Evolutionary conservation across 2,888 invertebrate genomes (phyloP).

Genomic region (Schizotus pectinicornis): DNA sequence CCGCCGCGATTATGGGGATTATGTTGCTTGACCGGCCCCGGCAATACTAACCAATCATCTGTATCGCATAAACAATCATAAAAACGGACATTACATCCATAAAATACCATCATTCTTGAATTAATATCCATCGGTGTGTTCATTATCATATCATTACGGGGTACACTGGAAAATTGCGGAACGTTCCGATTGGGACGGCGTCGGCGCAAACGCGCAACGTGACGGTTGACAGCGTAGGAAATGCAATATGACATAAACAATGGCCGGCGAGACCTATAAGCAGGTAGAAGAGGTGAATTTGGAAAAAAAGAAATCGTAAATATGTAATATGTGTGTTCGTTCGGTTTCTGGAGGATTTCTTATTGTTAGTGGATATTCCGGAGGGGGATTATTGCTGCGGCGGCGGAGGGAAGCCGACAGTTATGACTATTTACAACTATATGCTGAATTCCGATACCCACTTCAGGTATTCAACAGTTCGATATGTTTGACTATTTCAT

Average conservation of each 20-base stretch:
- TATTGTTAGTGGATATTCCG: conserved; percentile 43
- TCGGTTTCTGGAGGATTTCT: conserved; percentile 48
- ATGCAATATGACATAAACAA: conserved; percentile 46
- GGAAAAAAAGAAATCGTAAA: conserved; percentile 50
- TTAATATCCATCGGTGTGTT: conserved; percentile 53
- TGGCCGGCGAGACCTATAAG: conserved; percentile 34
- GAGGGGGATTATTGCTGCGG: conserved; percentile 43
- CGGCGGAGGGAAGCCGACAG: conserved; percentile 46
- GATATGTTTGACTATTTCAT: conserved; percentile 31
- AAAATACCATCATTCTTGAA: conserved; percentile 58
- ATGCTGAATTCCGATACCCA: conserved; percentile 45
- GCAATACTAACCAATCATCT: conserved; percentile 60
- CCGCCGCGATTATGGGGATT: conserved; percentile 37
- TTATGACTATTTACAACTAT: conserved; percentile 53
- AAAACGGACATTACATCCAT: conserved; percentile 58
- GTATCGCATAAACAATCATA: conserved; percentile 60
- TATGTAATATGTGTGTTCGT: conserved; percentile 54
- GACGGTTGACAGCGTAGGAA: conserved; percentile 40
- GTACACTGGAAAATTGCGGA: conserved; percentile 35
- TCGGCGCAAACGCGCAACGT: background rate
- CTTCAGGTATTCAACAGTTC: conserved; percentile 41
- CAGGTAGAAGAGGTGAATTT: conserved; percentile 46
- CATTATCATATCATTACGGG: conserved; percentile 55
- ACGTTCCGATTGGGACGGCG: too few relatives aligned
- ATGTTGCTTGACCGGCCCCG: conserved; percentile 39